Conservation (phyloP, 2,113 vertebrate genomes). For the Osmerus eperlanus region DNA sequence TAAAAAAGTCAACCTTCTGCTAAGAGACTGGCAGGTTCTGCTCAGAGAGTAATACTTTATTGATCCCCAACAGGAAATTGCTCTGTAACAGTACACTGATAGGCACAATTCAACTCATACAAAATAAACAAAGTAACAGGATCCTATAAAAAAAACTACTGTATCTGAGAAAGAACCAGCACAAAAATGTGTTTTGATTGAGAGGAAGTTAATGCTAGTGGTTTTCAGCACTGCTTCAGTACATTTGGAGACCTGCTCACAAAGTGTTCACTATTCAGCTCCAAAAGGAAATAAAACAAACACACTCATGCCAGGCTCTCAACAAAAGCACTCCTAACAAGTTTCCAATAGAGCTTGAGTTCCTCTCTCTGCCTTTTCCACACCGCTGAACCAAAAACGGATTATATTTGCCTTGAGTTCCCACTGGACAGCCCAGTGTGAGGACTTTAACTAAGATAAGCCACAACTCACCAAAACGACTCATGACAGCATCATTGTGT, state of each 20-base stretch:
- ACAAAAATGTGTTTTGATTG: conserved; percentile 41
- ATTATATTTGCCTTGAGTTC: conserved; percentile 3
- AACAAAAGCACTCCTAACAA: conserved; percentile 19
- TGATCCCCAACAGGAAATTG: too few species aligned
- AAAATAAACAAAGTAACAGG: too few species aligned
- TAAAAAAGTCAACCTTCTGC: too few species aligned
- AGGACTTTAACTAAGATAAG: background rate
- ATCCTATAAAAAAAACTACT: background rate
- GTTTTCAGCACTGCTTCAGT: background rate
- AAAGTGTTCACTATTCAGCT: conserved; percentile 44
- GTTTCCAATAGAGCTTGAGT: conserved; percentile 26
- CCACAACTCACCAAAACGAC: background rate
- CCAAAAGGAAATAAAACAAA: conserved; percentile 43
- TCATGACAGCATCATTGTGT: background rate
- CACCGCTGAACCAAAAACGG: conserved; percentile 13
- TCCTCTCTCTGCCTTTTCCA: conserved; percentile 7
- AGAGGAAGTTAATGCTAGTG: conserved; percentile 19
- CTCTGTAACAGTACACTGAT: too few species aligned
- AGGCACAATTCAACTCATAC: too few species aligned
- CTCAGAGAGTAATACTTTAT: too few species aligned
- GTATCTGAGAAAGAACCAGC: conserved; percentile 16
- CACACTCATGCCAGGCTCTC: conserved; percentile 19
- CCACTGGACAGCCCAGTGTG: background rate
- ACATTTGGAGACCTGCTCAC: background rate
- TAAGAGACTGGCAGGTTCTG: too few species aligned